Base-by-base conservation (phyloP, 2,113 vertebrate genomes). In the Poeciliopsis occidentalis region DNA sequence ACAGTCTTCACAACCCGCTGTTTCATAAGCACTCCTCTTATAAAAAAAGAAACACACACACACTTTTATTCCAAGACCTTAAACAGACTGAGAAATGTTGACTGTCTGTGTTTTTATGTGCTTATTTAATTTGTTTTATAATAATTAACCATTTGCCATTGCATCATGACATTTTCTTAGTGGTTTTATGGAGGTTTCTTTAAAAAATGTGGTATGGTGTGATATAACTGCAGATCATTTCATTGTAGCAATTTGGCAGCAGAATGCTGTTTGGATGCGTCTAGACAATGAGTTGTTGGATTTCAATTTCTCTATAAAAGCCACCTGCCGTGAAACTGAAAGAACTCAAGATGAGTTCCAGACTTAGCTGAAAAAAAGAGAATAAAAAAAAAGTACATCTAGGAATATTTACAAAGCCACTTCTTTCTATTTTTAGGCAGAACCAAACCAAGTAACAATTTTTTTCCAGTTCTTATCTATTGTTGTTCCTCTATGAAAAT, bases 401-500 rank as follows among this genome's bases (percentile, higher is more conserved):
- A 63, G 71, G 69, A 81, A 71, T 51, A 69, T 65, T 19, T 12
- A 69, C 60, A 67, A 32, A 78, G 64, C 7, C 68, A 71, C 13
- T 69, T 86, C 75, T 80, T 83, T 47, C 69, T 84, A 71, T 84
- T 80, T 69, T 51, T 34, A 41, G 12, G 41, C 64, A 31, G 34
- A 41, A 75, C 15, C 37, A 75, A 87, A 17, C 12, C 3, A 75
- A 37, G 31, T 29, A 54, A 73, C 47, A 15, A 37, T 67, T 74
- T 75, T 44, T 64, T 61, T 64, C 64, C 32, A 47, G 39, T 60
- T 69, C n/a, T 44, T 57, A 60, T 78, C 66, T 74, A 39, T 69
- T 62, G n/a, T 67, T 66, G 47, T 34, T 73, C 71, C 66, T 75
- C 12, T 71, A 41, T 84, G 41, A 79, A 85, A 85, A 88, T 69